Evolutionary conservation across 23 tunicate genomes (phyloP).

Genomic region (Pegea sp.): DNA sequence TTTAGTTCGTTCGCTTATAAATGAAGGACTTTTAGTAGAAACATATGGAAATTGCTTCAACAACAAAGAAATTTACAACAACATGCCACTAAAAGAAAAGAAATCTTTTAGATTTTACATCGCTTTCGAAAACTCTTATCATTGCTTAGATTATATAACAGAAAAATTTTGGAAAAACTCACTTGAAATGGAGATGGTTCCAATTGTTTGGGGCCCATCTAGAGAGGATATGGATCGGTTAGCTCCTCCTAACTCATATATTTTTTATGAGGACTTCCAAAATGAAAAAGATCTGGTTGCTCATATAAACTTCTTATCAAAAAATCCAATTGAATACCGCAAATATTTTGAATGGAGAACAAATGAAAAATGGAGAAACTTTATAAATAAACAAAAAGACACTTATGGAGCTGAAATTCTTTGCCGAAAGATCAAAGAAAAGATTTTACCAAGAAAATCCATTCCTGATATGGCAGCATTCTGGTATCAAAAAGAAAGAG

Average conservation of each 20-base stretch:
- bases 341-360: too few species aligned
- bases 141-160: background rate
- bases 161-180: background rate
- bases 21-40: background rate
- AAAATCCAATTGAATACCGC: too few species aligned
- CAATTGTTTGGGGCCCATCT: background rate
- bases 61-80: too few species aligned
- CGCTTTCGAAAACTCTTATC: background rate
- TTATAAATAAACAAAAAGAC: background rate
- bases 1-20: background rate
- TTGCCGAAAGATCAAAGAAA: background rate
- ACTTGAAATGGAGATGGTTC: background rate
- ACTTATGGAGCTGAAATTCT: background rate
- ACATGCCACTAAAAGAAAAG: too few species aligned
- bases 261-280: too few species aligned
- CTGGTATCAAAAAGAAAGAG: background rate
- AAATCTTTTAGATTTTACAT: too few species aligned
- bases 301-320: too few species aligned
- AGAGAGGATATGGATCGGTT: too few species aligned
- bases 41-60: background rate
- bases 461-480: background rate
- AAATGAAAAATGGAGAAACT: background rate
- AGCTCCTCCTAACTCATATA: too few species aligned
- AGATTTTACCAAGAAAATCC: background rate
- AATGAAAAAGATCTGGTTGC: too few species aligned